Percentiles rank a stretch among this genome's conserved stretches.
Evolutionary conservation across 2,113 vertebrate genomes (phyloP).

Genomic region (Tor tambroides): DNA sequence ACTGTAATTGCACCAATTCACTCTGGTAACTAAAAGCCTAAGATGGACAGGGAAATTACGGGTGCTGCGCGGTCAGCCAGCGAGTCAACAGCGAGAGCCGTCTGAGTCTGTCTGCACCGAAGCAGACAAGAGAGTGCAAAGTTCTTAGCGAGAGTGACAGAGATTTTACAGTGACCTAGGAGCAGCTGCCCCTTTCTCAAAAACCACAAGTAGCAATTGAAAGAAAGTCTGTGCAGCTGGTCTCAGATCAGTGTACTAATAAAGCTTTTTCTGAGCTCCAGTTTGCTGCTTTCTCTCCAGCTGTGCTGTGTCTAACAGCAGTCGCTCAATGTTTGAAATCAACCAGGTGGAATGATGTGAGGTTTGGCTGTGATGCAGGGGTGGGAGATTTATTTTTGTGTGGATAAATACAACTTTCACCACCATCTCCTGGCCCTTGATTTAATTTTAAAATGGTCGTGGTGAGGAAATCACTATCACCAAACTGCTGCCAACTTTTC

Average conservation of each 20-base stretch:
- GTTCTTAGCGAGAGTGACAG: not conserved
- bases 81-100: not conserved
- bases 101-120: not conserved
- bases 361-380: slow-evolving; percentile 52
- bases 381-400: slow-evolving; percentile 63
- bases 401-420: slow-evolving; percentile 61
- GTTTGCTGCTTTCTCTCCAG: slow-evolving; percentile 45
- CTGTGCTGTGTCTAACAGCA: slow-evolving; percentile 55
- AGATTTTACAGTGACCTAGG: slow-evolving; percentile 8
- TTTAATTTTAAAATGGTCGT: slow-evolving; percentile 48
- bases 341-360: slow-evolving; percentile 61
- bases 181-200: slow-evolving; percentile 7
- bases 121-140: slow-evolving; percentile 11
- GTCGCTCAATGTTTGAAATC: slow-evolving; percentile 63
- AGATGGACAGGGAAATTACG: slow-evolving; percentile 20
- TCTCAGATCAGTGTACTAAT: slow-evolving; percentile 30
- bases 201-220: not conserved
- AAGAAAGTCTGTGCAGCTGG: slow-evolving; percentile 17
- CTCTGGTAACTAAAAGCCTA: slow-evolving; percentile 24
- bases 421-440: slow-evolving; percentile 53
- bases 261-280: slow-evolving; percentile 10
- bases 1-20: slow-evolving; percentile 30
- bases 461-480: not conserved
- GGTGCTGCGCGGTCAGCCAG: not conserved
- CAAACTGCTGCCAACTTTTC: not conserved